These are phyloP conservation scores for Chrysopilus asiliformis DNA, from an alignment of 2,888 invertebrate genomes.

Conservation along the genomic window DNA sequence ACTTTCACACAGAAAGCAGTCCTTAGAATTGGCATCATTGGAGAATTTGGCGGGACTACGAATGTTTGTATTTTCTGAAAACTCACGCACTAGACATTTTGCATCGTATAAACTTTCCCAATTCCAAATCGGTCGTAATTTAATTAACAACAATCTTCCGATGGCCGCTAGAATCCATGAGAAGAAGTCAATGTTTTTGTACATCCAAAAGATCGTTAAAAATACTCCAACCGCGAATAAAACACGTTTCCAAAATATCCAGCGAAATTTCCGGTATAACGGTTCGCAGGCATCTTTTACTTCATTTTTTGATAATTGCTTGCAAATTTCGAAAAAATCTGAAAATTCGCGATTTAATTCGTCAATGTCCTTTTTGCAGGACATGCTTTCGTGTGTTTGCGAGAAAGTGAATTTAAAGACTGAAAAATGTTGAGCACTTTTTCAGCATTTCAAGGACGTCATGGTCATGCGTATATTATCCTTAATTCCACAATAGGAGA, in stretches of 20 bases:
- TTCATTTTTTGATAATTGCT: slow-evolving; percentile 20
- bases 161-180: slow-evolving; percentile 54
- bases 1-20: slow-evolving; percentile 52
- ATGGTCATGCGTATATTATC: too few relatives aligned
- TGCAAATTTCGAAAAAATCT: slow-evolving; percentile 23
- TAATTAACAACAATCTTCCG: slow-evolving; percentile 54
- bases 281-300: slow-evolving; percentile 24
- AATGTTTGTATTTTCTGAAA: slow-evolving; percentile 16
- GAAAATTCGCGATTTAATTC: slow-evolving; percentile 22
- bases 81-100: slow-evolving; percentile 49
- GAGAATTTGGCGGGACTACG: too few relatives aligned
- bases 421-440: too few relatives aligned
- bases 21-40: slow-evolving; percentile 32
- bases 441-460: too few relatives aligned
- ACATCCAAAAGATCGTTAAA: slow-evolving; percentile 15
- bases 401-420: too few relatives aligned
- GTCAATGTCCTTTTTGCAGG: background rate
- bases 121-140: slow-evolving; percentile 67
- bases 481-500: too few relatives aligned
- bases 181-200: slow-evolving; percentile 22
- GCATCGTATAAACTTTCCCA: slow-evolving; percentile 62
- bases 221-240: slow-evolving; percentile 14
- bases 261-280: slow-evolving; percentile 12
- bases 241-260: slow-evolving; percentile 15
- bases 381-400: too few relatives aligned